phyloP scores from a whole-genome alignment of 2,113 vertebrate species.

The Ictidomys tridecemlineatus region DNA sequence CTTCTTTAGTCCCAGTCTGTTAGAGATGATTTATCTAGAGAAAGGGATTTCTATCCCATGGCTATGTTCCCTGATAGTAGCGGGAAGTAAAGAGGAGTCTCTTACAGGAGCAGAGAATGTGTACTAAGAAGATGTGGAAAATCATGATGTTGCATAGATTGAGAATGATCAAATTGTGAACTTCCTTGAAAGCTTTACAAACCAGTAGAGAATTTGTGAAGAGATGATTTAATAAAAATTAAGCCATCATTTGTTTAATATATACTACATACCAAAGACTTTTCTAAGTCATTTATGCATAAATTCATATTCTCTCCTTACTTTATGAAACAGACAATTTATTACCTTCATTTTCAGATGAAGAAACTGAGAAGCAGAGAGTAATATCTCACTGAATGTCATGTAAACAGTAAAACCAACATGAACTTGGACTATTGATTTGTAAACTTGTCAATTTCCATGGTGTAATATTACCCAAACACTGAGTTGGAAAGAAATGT shows the following conservation, averaged over 20 bases:
- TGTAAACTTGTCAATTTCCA: neutral
- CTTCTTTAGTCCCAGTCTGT: neutral
- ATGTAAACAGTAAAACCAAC: neutral
- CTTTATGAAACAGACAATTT: constrained; percentile 25
- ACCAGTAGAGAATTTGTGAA: neutral
- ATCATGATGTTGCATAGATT: neutral
- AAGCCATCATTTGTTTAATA: neutral
- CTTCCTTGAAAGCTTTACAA: neutral
- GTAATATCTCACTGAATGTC: neutral
- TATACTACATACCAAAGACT: neutral
- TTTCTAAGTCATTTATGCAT: neutral
- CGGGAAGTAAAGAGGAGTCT: neutral
- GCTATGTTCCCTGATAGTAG: neutral
- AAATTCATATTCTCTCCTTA: neutral
- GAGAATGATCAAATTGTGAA: neutral
- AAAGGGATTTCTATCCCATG: neutral
- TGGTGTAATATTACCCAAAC: neutral
- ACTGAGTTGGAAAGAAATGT: neutral
- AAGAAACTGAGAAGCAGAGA: neutral
- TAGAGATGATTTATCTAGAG: neutral
- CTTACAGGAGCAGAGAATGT: neutral
- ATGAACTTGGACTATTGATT: neutral
- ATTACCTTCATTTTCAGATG: neutral
- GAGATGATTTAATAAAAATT: neutral
- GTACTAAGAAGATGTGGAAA: neutral